Base-by-base conservation (phyloP, 2,888 invertebrate genomes). In the Psococerastis gibbosa region DNA sequence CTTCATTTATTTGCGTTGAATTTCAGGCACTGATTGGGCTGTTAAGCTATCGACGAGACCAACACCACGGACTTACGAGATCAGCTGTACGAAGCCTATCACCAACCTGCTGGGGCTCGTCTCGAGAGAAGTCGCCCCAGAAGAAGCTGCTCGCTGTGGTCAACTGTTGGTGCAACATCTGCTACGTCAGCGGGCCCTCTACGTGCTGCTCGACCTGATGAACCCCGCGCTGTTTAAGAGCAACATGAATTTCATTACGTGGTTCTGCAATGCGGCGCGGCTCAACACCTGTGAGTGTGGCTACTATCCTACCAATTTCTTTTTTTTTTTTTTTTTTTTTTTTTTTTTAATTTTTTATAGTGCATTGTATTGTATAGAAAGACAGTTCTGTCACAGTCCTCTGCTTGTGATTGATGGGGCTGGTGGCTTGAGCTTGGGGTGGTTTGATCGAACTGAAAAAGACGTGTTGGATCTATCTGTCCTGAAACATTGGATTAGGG, bases 241-340 rank as follows among this genome's bases (percentile, higher is more conserved):
- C 58, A 99, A 98, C 62, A 88, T 98, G 44, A 85, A 94, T 63
- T 98, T 82, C 64, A 84, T 98, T 52, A 94, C 88, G 9, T 75
- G 95, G 42, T 98, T 95, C 64, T 88, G 92, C 53, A 91, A 92
- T 63, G 92, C 92, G 23, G 75, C 77, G 48, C 71, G 89, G 13
- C 69, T 97, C 33, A 91, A 94, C 87, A 89, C 89, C 51, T 98
- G 98, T 20, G 97, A 98, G 66, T 88, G 85, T 20, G 97, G 94
- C 2, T 98, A 98, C 63, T 97, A 92, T 64, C 98, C 98, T 64
- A 98, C 98, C 11, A 98, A 97, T 64, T 66, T 98, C 70, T 89
- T 89, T 65, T 63, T 67, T 58, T n/a, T n/a, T n/a, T n/a, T n/a
- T n/a, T n/a, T n/a, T n/a, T n/a, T n/a, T n/a, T n/a, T n/a, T n/a